These are phyloP conservation scores for Sebastes melanostomus DNA, from an alignment of 2,797 vertebrate genomes.

Conservation along the genomic window DNA sequence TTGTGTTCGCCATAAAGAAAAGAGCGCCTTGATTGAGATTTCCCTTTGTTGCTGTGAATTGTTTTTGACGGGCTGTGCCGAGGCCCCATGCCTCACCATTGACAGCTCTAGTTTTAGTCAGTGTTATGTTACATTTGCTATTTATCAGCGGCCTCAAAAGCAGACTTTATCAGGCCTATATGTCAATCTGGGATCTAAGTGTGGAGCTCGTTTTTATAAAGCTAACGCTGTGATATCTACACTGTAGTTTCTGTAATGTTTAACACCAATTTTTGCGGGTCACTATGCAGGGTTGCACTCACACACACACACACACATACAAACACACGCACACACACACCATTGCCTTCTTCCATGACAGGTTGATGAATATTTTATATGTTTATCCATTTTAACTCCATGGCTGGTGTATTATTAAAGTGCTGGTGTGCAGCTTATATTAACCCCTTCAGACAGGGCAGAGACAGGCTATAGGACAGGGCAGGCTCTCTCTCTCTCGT, in stretches of 20 bases:
- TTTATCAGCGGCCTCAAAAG: slow-evolving; percentile 45
- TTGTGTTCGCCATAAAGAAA: slow-evolving; percentile 27
- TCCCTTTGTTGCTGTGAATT: slow-evolving; percentile 61
- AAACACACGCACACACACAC: neutral
- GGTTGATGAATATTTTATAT: slow-evolving; percentile 80
- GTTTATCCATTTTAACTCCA: slow-evolving; percentile 82
- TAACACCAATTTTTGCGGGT: slow-evolving; percentile 5
- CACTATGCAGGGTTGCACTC: slow-evolving; percentile 15
- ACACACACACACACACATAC: neutral
- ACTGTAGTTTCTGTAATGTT: slow-evolving; percentile 29
- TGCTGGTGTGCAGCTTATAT: slow-evolving; percentile 67
- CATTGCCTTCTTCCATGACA: slow-evolving; percentile 57
- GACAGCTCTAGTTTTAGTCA: slow-evolving; percentile 57
- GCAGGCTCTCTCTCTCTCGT: slow-evolving; percentile 15
- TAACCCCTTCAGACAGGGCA: slow-evolving; percentile 76
- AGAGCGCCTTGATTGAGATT: slow-evolving; percentile 62
- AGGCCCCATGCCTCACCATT: slow-evolving; percentile 40
- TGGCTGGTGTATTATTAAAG: slow-evolving; percentile 78
- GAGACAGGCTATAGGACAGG: slow-evolving; percentile 52
- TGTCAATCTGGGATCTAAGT: slow-evolving; percentile 26
- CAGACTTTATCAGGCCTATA: slow-evolving; percentile 38
- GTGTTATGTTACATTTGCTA: slow-evolving; percentile 47
- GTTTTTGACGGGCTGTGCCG: slow-evolving; percentile 61
- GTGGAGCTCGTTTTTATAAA: neutral
- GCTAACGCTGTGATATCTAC: neutral